phyloP scores from a whole-genome alignment of 92 coral and sea anemone genomes.

The Palythoa grandiflora region DNA sequence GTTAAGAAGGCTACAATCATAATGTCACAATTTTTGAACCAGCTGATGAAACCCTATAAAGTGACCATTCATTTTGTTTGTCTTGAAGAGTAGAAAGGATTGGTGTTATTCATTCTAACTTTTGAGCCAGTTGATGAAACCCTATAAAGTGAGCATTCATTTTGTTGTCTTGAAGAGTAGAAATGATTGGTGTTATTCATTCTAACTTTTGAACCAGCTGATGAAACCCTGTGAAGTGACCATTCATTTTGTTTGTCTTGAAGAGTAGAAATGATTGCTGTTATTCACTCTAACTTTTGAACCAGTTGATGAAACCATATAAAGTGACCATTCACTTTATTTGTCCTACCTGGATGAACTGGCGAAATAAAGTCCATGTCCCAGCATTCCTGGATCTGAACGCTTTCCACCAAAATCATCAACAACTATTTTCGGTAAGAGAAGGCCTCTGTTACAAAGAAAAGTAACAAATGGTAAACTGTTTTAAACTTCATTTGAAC shows the following conservation, averaged over 20 bases:
- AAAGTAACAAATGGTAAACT: neutral
- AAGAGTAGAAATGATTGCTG: too few relatives aligned
- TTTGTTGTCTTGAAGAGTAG: neutral
- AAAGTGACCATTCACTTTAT: neutral
- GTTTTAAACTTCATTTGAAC: neutral
- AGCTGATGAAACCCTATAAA: neutral
- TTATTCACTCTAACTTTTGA: neutral
- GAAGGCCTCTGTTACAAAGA: constrained; percentile 77
- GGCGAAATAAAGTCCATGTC: constrained; percentile 93
- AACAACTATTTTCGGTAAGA: constrained; percentile 90
- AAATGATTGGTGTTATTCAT: neutral
- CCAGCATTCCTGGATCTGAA: constrained; percentile 94
- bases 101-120: neutral
- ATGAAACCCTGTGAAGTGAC: neutral
- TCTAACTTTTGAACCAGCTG: too few relatives aligned
- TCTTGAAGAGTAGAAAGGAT: neutral
- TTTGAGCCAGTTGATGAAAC: neutral
- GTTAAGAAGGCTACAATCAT: neutral
- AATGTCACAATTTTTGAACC: neutral
- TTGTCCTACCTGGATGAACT: constrained; percentile 75
- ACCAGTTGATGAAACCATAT: neutral
- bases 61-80: neutral
- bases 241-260: neutral
- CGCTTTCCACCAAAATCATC: constrained; percentile 96
- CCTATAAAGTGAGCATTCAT: neutral